phyloP scores from a whole-genome alignment of 2,888 invertebrate genomes.

The Zygogramma bicolorata region DNA sequence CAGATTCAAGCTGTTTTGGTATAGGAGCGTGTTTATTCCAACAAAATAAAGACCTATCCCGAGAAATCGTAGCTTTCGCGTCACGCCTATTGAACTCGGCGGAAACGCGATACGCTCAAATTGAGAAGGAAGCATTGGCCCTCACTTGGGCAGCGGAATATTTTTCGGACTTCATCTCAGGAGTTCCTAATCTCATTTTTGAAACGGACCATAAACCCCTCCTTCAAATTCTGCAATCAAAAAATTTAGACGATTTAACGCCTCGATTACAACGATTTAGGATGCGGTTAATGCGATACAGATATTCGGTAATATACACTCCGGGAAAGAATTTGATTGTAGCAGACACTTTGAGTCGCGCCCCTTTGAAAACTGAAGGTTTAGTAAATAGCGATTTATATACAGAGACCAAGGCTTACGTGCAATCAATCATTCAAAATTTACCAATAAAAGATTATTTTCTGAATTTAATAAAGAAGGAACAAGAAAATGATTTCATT shows the following conservation, averaged over 20 bases:
- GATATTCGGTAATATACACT: slow-evolving; percentile 22
- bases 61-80: slow-evolving; percentile 56
- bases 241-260: slow-evolving; percentile 53
- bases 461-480: background rate
- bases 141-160: slow-evolving; percentile 56
- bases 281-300: slow-evolving; percentile 38
- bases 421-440: background rate
- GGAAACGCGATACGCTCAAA: slow-evolving; percentile 59
- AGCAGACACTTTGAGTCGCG: slow-evolving; percentile 8
- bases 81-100: slow-evolving; percentile 55
- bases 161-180: slow-evolving; percentile 31
- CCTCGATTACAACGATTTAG: slow-evolving; percentile 45
- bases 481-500: slow-evolving; percentile 9
- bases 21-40: slow-evolving; percentile 48
- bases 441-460: slow-evolving; percentile 12
- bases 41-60: slow-evolving; percentile 38
- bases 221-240: slow-evolving; percentile 53
- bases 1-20: slow-evolving; percentile 51
- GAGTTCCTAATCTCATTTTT: slow-evolving; percentile 44
- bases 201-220: slow-evolving; percentile 40
- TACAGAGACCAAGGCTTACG: background rate
- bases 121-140: slow-evolving; percentile 62
- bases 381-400: background rate
- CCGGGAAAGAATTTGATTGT: slow-evolving; percentile 32
- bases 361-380: background rate